Evolutionary conservation across 30 jellyfish, hydroid and myxozoan species (phyloP).

Genomic region (Turritopsis dohrnii): DNA sequence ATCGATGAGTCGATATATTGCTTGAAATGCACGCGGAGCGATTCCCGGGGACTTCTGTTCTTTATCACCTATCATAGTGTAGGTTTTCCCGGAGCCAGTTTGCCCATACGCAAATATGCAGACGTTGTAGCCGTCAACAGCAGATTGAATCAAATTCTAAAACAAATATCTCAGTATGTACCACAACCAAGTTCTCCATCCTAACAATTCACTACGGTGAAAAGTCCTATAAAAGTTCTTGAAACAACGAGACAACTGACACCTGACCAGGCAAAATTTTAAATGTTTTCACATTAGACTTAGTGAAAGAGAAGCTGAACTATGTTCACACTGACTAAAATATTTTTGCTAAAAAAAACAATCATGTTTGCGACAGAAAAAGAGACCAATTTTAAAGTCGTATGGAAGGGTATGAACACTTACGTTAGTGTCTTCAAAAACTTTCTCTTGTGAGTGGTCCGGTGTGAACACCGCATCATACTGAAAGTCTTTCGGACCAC

Average conservation of each 20-base stretch:
- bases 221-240: too few relatives aligned
- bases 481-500: conserved; percentile 95
- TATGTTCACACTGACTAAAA: too few relatives aligned
- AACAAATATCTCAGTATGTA: too few relatives aligned
- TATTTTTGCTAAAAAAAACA: too few relatives aligned
- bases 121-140: conserved; percentile 90
- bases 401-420: conserved; percentile 11
- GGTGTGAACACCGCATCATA: conserved; percentile 77
- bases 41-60: conserved; percentile 93
- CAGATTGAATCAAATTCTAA: conserved; percentile 82
- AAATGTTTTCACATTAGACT: too few relatives aligned
- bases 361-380: too few relatives aligned
- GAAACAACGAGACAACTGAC: too few relatives aligned
- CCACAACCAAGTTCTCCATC: too few relatives aligned
- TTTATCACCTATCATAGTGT: conserved; percentile 85
- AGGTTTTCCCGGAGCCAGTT: conserved; percentile 91
- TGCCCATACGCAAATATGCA: conserved; percentile 96
- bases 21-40: conserved; percentile 84
- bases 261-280: too few relatives aligned
- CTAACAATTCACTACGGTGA: too few relatives aligned
- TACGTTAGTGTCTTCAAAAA: conserved; percentile 86
- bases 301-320: too few relatives aligned
- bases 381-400: too few relatives aligned
- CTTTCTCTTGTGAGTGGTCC: conserved; percentile 72
- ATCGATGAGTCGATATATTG: conserved; percentile 42